Percentiles rank a stretch among this genome's conserved stretches.
These are phyloP conservation scores for Dasysyrphus albostriatus DNA, from an alignment of 2,888 invertebrate genomes.

Conservation along the genomic window DNA sequence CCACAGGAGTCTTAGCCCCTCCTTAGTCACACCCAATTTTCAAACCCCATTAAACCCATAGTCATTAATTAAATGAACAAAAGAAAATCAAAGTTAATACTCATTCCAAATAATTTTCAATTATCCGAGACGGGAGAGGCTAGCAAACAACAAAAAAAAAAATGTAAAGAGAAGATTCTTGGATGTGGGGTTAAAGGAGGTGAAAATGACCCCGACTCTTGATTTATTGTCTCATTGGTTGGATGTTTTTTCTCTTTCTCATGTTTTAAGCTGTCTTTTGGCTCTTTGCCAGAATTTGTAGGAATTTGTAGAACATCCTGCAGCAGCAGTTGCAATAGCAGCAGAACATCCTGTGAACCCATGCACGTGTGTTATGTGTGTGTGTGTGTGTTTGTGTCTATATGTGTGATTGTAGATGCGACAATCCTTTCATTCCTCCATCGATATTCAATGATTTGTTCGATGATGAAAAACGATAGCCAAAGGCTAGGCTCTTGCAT, in stretches of 20 bases:
- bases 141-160: neutral
- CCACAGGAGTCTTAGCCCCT: neutral
- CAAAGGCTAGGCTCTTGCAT: slow-evolving; percentile 69
- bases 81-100: slow-evolving; percentile 74
- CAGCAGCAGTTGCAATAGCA: slow-evolving; percentile 46
- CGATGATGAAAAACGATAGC: slow-evolving; percentile 73
- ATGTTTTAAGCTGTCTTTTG: slow-evolving; percentile 46
- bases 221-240: slow-evolving; percentile 68
- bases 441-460: slow-evolving; percentile 76
- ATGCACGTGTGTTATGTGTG: slow-evolving; percentile 12
- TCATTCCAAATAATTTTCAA: slow-evolving; percentile 71
- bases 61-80: slow-evolving; percentile 75
- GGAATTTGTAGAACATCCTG: slow-evolving; percentile 74
- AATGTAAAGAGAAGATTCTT: neutral
- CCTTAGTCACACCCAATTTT: slow-evolving; percentile 38
- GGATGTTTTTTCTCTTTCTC: slow-evolving; percentile 18
- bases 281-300: slow-evolving; percentile 73
- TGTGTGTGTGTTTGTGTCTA: neutral
- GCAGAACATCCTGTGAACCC: slow-evolving; percentile 57
- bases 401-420: slow-evolving; percentile 39
- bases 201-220: slow-evolving; percentile 51
- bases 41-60: slow-evolving; percentile 57
- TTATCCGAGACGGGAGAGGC: slow-evolving; percentile 40
- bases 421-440: slow-evolving; percentile 73
- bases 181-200: neutral